These are phyloP conservation scores for Corythoichthys haematopterus DNA, from an alignment of 2,113 vertebrate genomes.

Conservation along the genomic window DNA sequence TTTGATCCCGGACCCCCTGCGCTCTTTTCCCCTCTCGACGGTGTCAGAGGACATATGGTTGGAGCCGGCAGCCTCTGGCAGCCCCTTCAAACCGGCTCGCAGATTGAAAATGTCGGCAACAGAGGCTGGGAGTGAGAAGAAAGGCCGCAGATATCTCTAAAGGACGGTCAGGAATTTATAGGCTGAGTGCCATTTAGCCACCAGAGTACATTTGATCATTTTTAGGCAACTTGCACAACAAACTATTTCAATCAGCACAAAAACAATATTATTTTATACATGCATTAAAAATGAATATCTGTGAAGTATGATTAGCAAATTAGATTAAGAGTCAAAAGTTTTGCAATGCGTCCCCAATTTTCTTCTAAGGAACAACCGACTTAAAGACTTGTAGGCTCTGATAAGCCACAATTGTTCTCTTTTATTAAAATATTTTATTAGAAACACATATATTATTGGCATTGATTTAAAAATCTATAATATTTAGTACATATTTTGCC, in stretches of 20 bases:
- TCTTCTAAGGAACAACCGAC: no score
- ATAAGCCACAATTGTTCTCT: no score
- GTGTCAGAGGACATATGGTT: conserved; percentile 49
- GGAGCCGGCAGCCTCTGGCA: conserved; percentile 66
- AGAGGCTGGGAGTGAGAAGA: conserved; percentile 50
- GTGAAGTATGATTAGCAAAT: neutral
- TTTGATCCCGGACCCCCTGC: conserved; percentile 38
- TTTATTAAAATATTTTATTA: no score
- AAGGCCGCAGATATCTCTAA: conserved; percentile 52
- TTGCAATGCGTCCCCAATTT: no score
- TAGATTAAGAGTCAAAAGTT: neutral
- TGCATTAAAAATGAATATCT: neutral
- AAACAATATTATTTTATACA: neutral
- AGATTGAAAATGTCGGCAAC: conserved; percentile 51
- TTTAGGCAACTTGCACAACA: neutral
- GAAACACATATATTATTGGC: no score
- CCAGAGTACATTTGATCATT: conserved; percentile 10
- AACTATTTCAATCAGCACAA: neutral
- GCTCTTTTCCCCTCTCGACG: conserved; percentile 13
- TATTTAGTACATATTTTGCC: no score
- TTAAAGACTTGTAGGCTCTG: no score
- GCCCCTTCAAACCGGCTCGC: conserved; percentile 52
- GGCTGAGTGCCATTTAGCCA: conserved; percentile 36
- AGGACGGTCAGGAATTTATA: conserved; percentile 57
- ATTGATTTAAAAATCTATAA: no score